phyloP scores from a whole-genome alignment of 2,888 invertebrate genomes.

The Eristalis intricaria region DNA sequence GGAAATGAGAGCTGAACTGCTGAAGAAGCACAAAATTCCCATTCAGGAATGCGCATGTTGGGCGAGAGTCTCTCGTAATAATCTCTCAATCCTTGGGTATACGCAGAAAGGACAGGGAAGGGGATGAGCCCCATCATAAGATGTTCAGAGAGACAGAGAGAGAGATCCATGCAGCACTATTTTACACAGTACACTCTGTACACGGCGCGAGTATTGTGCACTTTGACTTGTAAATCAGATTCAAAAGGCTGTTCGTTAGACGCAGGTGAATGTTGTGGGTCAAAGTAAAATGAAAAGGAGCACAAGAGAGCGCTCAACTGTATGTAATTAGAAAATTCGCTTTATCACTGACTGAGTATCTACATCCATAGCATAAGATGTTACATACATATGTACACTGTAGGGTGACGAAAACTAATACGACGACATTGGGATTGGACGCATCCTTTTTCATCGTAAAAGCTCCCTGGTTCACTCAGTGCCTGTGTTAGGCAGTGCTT shows the following conservation, averaged over 20 bases:
- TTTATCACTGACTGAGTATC: constrained; percentile 59
- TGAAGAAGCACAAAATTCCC: constrained; percentile 44
- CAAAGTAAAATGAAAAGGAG: constrained; percentile 48
- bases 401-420: constrained; percentile 39
- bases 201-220: constrained; percentile 54
- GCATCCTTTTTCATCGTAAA: constrained; percentile 55
- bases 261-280: constrained; percentile 66
- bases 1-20: constrained; percentile 53
- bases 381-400: not conserved
- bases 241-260: constrained; percentile 64
- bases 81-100: constrained; percentile 19
- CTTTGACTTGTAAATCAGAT: constrained; percentile 66
- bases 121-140: constrained; percentile 12
- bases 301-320: constrained; percentile 66
- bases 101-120: constrained; percentile 27
- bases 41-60: constrained; percentile 68
- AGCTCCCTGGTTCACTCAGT: constrained; percentile 32
- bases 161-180: constrained; percentile 46
- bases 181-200: not conserved
- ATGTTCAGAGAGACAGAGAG: constrained; percentile 6
- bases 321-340: constrained; percentile 63
- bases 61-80: constrained; percentile 48
- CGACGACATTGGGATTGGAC: not conserved
- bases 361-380: not conserved
- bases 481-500: constrained; percentile 25